These are phyloP conservation scores for Brienomyrus brachyistius DNA, from an alignment of 2,113 vertebrate genomes.

Conservation along the genomic window DNA sequence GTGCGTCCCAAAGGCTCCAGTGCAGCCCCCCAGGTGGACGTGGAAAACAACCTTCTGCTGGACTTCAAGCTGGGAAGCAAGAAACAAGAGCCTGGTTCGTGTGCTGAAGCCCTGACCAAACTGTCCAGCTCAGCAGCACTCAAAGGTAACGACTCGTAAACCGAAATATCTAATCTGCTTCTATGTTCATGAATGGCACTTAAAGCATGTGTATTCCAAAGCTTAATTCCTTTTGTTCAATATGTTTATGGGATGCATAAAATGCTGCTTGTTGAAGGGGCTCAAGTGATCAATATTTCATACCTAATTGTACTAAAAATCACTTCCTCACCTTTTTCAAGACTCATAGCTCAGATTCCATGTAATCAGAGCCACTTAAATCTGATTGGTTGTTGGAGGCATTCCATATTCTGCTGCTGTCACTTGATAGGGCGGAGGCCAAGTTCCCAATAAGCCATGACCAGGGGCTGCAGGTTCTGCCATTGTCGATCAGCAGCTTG, in stretches of 20 bases:
- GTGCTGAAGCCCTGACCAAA: neutral
- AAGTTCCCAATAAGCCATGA: neutral
- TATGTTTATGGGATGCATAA: neutral
- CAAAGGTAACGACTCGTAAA: neutral
- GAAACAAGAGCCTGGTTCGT: neutral
- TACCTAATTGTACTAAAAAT: neutral
- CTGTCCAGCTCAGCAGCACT: neutral
- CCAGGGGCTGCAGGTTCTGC: neutral
- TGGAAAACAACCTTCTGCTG: conserved; percentile 5
- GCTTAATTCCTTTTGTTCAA: neutral
- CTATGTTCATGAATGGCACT: neutral
- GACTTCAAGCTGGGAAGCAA: no score
- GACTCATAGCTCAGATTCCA: neutral
- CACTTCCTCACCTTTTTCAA: neutral
- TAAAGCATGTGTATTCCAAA: neutral
- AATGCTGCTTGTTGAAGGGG: neutral
- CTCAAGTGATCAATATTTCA: neutral
- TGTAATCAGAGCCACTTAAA: neutral
- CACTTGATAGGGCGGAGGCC: conserved; percentile 7
- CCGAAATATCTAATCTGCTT: neutral
- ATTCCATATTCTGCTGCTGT: conserved; percentile 30
- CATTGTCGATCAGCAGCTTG: neutral
- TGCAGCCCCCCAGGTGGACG: neutral
- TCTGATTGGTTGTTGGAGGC: conserved; percentile 25
- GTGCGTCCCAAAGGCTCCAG: neutral